These are phyloP conservation scores for Ailuropoda melanoleuca DNA, from an alignment of 2,113 vertebrate species.

Conservation along the genomic window DNA sequence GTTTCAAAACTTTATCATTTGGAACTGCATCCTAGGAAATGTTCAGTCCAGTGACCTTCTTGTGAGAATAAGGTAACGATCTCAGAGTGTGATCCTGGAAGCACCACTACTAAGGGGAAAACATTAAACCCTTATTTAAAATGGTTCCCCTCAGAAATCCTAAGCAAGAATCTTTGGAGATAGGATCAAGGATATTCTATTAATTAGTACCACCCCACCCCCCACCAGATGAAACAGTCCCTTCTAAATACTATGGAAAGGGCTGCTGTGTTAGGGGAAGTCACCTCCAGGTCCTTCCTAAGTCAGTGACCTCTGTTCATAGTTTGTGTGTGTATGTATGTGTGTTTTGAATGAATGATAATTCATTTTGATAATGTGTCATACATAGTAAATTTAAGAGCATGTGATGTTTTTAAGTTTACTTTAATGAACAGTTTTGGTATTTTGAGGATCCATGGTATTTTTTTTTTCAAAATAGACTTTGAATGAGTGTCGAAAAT, in stretches of 20 bases:
- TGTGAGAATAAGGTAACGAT: background rate
- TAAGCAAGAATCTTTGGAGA: background rate
- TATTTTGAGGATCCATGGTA: background rate
- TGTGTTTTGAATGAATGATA: background rate
- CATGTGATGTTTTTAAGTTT: background rate
- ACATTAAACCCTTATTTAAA: background rate
- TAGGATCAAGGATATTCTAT: background rate
- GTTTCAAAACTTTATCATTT: background rate
- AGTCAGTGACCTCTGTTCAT: background rate
- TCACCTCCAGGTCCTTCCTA: background rate
- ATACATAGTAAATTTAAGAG: background rate
- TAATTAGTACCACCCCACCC: background rate
- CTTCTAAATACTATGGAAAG: background rate
- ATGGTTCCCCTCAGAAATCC: background rate
- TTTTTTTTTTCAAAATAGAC: background rate
- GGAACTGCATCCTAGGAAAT: background rate
- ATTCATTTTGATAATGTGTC: background rate
- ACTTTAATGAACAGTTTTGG: background rate
- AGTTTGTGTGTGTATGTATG: background rate
- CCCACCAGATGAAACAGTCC: background rate
- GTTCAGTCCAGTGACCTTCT: background rate
- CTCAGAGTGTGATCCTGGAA: background rate
- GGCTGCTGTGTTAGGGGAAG: fast-evolving
- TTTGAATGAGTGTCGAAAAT: background rate
- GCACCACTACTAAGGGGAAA: background rate